These are phyloP conservation scores for Ylistrum balloti DNA, from an alignment of 1,140 invertebrate species.

Conservation along the genomic window DNA sequence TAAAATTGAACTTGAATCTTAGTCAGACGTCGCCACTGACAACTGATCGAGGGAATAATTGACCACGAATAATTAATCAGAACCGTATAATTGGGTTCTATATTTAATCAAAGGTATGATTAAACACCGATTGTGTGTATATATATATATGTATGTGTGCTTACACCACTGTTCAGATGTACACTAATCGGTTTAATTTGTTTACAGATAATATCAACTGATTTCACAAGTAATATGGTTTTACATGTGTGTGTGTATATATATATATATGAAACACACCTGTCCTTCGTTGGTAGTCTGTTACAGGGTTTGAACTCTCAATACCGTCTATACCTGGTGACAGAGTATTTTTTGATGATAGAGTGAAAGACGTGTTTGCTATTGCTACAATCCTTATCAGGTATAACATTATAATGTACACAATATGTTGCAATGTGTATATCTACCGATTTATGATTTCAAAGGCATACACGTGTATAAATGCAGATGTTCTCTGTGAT, in stretches of 20 bases:
- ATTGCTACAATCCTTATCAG: too few relatives aligned
- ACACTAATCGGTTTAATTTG: background rate
- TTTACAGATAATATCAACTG: background rate
- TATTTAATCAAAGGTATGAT: background rate
- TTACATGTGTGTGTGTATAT: too few relatives aligned
- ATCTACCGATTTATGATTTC: background rate
- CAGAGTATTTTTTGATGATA: too few relatives aligned
- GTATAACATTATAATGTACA: background rate
- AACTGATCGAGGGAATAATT: too few relatives aligned
- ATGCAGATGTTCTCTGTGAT: background rate
- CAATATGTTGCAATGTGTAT: background rate
- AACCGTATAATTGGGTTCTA: too few relatives aligned
- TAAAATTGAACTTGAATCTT: too few relatives aligned
- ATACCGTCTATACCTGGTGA: too few relatives aligned
- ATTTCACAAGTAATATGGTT: background rate
- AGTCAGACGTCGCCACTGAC: too few relatives aligned
- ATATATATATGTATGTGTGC: background rate
- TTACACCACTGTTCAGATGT: background rate
- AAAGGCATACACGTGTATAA: background rate
- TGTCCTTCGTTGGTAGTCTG: background rate
- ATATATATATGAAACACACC: too few relatives aligned
- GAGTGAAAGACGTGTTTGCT: too few relatives aligned
- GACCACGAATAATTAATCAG: too few relatives aligned
- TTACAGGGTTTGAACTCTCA: too few relatives aligned
- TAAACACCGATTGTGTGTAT: background rate